These are phyloP conservation scores for Microctonus hyperodae DNA, from an alignment of 2,888 invertebrate species.

Conservation along the genomic window DNA sequence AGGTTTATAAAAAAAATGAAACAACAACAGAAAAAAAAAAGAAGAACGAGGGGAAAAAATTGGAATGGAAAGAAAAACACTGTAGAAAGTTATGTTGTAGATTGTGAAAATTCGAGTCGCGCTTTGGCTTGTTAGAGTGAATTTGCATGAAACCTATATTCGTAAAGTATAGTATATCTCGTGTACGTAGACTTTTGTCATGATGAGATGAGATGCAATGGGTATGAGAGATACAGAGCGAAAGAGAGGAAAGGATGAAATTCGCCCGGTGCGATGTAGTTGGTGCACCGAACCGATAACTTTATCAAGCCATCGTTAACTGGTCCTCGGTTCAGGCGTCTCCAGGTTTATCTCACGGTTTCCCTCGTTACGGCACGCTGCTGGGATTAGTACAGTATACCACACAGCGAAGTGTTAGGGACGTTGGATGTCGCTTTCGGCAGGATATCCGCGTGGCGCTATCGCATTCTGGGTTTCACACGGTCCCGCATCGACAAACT, in stretches of 20 bases:
- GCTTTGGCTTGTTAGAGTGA: slow-evolving; percentile 12
- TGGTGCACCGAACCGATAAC: slow-evolving; percentile 41
- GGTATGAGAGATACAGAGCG: background rate
- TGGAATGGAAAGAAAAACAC: slow-evolving; percentile 21
- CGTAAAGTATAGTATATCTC: background rate
- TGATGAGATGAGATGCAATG: background rate
- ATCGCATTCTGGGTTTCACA: slow-evolving; percentile 12
- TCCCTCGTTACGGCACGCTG: slow-evolving; percentile 18
- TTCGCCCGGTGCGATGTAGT: slow-evolving; percentile 1
- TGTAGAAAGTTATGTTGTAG: background rate
- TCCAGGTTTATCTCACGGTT: slow-evolving; percentile 28
- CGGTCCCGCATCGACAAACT: slow-evolving; percentile 4
- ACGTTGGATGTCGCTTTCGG: slow-evolving; percentile 28
- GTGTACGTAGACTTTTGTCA: slow-evolving; percentile 2
- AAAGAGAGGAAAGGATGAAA: background rate
- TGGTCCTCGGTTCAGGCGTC: slow-evolving; percentile 29
- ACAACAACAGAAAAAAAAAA: slow-evolving; percentile 21
- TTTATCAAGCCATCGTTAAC: slow-evolving; percentile 39
- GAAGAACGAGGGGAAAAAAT: slow-evolving; percentile 3
- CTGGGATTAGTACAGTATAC: slow-evolving; percentile 13
- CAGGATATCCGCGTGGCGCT: slow-evolving; percentile 13
- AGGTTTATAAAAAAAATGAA: slow-evolving; percentile 16
- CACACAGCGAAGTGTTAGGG: background rate
- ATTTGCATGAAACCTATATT: slow-evolving; percentile 19
- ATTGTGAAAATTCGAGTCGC: slow-evolving; percentile 8